Conservation (phyloP, 1,140 invertebrate genomes). For the Branchinecta lynchi region DNA sequence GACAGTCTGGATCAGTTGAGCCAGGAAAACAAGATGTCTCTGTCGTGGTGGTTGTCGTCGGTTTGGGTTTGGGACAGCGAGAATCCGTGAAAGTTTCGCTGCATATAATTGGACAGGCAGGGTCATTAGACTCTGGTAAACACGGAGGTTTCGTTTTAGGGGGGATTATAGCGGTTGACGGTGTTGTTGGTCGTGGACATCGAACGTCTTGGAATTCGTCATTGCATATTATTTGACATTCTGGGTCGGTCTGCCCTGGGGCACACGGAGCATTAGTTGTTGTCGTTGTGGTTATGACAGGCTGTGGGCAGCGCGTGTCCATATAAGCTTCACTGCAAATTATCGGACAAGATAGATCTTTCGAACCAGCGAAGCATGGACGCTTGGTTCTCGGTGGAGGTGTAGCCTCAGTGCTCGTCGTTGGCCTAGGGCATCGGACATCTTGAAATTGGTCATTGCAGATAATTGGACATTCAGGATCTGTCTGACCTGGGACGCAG, state of each 20-base stretch:
- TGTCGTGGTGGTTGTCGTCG: too few species aligned
- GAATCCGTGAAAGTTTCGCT: background rate
- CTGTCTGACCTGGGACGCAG: background rate
- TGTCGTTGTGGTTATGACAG: background rate
- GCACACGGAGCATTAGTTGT: background rate
- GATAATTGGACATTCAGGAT: background rate
- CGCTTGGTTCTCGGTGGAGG: background rate
- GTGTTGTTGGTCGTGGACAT: background rate
- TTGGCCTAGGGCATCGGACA: background rate
- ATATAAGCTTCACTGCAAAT: background rate
- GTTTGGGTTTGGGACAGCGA: background rate
- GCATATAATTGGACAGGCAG: conserved; percentile 1
- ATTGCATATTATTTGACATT: background rate
- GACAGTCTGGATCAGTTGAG: too few species aligned
- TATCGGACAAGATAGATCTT: background rate
- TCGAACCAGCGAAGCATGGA: background rate
- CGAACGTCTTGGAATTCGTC: background rate
- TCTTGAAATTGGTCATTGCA: background rate
- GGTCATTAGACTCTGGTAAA: background rate
- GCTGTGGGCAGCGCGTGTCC: background rate
- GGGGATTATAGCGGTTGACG: background rate
- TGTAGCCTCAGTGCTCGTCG: background rate
- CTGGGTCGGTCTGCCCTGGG: background rate
- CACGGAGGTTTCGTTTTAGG: background rate
- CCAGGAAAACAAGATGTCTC: too few species aligned